Evolutionary conservation across 2,888 invertebrate species (phyloP).

Genomic region (Gastrophysa polygoni): DNA sequence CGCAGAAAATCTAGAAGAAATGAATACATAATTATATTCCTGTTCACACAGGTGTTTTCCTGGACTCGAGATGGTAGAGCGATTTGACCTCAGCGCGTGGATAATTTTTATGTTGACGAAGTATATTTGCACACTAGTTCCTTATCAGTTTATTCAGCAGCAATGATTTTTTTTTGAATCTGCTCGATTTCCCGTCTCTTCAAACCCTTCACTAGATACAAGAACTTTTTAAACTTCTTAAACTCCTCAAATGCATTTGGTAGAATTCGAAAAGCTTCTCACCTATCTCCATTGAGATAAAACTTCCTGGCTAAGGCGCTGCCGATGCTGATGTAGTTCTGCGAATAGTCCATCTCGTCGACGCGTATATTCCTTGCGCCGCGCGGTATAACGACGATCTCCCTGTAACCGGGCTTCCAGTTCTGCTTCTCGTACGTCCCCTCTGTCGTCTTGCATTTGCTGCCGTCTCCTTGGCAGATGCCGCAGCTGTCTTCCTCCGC

Average conservation of each 20-base stretch:
- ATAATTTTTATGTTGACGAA: no score
- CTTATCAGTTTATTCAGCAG: no score
- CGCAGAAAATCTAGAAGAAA: no score
- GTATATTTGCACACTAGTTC: no score
- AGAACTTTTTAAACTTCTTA: not conserved
- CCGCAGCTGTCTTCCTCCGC: conserved; percentile 85
- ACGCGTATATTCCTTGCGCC: conserved; percentile 81
- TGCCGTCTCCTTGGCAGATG: conserved; percentile 83
- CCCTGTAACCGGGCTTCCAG: conserved; percentile 62
- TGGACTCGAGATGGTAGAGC: no score
- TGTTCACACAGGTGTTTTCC: no score
- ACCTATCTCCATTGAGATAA: conserved; percentile 82
- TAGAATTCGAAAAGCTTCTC: conserved; percentile 42
- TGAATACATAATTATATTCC: no score
- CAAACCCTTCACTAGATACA: no score
- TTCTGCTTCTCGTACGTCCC: conserved; percentile 62
- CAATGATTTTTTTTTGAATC: no score
- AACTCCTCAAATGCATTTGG: no score
- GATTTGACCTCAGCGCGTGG: no score
- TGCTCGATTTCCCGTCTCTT: no score
- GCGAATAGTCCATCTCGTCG: conserved; percentile 75
- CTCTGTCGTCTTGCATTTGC: conserved; percentile 75
- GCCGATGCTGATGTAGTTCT: conserved; percentile 81
- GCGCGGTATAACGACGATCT: conserved; percentile 75
- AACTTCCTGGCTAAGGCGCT: conserved; percentile 72